Evolutionary conservation across 2,888 invertebrate genomes (phyloP).

Genomic region (Tortricodes alternella): DNA sequence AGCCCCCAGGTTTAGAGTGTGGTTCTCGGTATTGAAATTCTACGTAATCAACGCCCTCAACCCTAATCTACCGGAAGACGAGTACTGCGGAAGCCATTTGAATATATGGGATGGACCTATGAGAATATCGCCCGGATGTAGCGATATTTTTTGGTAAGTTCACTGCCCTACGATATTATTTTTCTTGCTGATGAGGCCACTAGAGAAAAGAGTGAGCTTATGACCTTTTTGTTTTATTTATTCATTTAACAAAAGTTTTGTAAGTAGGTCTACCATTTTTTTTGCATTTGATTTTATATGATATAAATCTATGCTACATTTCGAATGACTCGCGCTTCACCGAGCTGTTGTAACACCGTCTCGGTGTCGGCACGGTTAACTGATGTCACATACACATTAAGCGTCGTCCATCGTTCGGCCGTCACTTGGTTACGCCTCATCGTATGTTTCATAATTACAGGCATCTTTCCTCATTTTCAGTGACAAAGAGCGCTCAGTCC

Average conservation of each 20-base stretch:
- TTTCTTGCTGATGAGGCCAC: not conserved
- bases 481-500: constrained; percentile 74
- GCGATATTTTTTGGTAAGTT: constrained; percentile 90
- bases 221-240: too few relatives aligned
- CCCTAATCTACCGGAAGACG: constrained; percentile 86
- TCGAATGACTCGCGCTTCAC: too few relatives aligned
- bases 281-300: too few relatives aligned
- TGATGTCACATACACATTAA: too few relatives aligned
- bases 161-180: constrained; percentile 34
- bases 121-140: constrained; percentile 88
- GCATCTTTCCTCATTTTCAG: constrained; percentile 48
- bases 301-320: too few relatives aligned
- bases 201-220: too few relatives aligned
- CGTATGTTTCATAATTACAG: constrained; percentile 23
- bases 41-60: constrained; percentile 87
- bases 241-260: too few relatives aligned
- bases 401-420: too few relatives aligned
- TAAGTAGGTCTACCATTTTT: too few relatives aligned
- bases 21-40: constrained; percentile 94
- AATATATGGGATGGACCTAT: constrained; percentile 94
- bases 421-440: not conserved
- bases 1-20: constrained; percentile 89
- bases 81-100: constrained; percentile 91
- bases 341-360: too few relatives aligned
- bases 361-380: too few relatives aligned